These are phyloP conservation scores for Leucoma salicis DNA, from an alignment of 2,888 invertebrate species.

Conservation along the genomic window DNA sequence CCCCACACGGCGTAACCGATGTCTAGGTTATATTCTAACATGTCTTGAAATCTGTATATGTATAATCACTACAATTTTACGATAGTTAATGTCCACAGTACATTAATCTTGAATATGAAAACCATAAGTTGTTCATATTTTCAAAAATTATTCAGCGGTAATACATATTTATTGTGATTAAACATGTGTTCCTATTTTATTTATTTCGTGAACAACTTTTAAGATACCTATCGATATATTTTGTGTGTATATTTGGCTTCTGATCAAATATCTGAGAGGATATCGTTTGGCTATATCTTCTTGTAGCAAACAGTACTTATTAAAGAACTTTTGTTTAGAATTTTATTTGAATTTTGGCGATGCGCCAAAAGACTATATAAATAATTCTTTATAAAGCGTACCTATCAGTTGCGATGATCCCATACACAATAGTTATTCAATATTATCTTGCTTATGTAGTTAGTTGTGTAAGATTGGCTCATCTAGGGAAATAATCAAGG, in stretches of 20 bases:
- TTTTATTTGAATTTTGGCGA: not conserved
- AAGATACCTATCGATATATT: conserved; percentile 7
- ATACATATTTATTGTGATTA: too few species aligned
- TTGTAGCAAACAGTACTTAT: not conserved
- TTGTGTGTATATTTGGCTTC: conserved; percentile 33
- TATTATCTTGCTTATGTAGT: not conserved
- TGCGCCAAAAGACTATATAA: not conserved
- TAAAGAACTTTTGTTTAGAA: not conserved
- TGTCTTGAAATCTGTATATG: too few species aligned
- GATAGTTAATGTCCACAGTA: too few species aligned
- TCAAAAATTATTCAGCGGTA: too few species aligned
- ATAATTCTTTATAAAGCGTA: not conserved
- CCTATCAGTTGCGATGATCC: conserved; percentile 12
- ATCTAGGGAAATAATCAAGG: not conserved
- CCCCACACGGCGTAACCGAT: too few species aligned
- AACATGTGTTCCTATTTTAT: too few species aligned
- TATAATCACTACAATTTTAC: too few species aligned
- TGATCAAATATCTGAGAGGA: conserved; percentile 27
- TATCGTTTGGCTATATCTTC: conserved; percentile 15
- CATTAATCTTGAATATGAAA: too few species aligned
- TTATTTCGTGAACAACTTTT: too few species aligned
- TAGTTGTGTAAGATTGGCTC: not conserved
- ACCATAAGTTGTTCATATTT: too few species aligned
- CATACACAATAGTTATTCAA: conserved; percentile 1
- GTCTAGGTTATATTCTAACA: too few species aligned